Percentiles rank a stretch among this genome's conserved stretches.
Evolutionary conservation across 2,113 vertebrate species (phyloP).

Genomic region (Stigmatopora argus): DNA sequence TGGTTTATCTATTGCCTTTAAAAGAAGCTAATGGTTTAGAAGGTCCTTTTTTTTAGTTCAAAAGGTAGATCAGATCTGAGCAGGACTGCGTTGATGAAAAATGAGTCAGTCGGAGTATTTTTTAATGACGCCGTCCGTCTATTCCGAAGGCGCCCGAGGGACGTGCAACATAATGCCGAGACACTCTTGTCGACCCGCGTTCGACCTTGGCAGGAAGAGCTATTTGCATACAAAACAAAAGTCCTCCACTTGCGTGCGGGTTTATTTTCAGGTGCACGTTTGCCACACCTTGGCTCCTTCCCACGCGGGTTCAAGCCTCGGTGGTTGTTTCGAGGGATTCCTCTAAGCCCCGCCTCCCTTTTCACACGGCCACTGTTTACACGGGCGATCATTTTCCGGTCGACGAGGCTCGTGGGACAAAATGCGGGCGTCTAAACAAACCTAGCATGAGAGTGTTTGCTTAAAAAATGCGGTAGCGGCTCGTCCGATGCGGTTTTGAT

Average conservation of each 20-base stretch:
- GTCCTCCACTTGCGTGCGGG: slow-evolving; percentile 31
- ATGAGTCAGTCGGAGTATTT: not conserved
- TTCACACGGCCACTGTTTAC: slow-evolving; percentile 54
- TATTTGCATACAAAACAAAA: slow-evolving; percentile 24
- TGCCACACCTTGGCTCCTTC: slow-evolving; percentile 13
- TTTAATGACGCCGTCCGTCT: not conserved
- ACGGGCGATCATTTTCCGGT: slow-evolving; percentile 59
- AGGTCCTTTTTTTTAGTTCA: not conserved
- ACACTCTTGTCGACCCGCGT: slow-evolving; percentile 18
- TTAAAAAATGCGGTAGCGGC: slow-evolving; percentile 16
- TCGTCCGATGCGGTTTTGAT: not conserved
- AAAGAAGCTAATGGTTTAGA: too few relatives aligned
- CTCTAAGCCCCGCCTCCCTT: slow-evolving; percentile 1
- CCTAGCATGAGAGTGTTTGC: slow-evolving; percentile 41
- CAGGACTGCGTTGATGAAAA: not conserved
- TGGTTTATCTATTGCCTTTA: too few relatives aligned
- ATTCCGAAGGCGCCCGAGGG: slow-evolving; percentile 1
- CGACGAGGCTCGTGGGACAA: slow-evolving; percentile 43
- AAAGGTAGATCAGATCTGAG: not conserved
- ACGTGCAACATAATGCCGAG: not conserved
- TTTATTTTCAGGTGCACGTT: slow-evolving; percentile 58
- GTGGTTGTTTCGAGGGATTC: slow-evolving; percentile 60
- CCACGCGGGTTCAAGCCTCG: slow-evolving; percentile 55
- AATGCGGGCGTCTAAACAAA: slow-evolving; percentile 54
- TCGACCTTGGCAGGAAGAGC: slow-evolving; percentile 38